phyloP scores from a whole-genome alignment of 1,140 invertebrate species.

The Oppia nitens region DNA sequence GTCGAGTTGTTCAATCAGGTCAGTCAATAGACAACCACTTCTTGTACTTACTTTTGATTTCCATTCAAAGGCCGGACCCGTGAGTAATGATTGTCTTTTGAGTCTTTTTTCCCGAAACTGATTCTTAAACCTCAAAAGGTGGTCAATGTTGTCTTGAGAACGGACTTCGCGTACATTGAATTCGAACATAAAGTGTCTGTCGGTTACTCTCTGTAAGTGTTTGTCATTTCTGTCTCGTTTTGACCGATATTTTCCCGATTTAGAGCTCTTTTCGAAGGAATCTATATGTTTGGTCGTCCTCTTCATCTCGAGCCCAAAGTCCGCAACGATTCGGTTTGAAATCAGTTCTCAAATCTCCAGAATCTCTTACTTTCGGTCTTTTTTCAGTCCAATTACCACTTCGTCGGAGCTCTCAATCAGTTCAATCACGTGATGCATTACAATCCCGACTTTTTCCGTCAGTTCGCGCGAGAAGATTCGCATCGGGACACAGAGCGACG shows the following conservation, averaged over 20 bases:
- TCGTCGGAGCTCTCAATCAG: no score
- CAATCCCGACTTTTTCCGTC: no score
- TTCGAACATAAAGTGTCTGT: neutral
- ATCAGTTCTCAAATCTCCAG: neutral
- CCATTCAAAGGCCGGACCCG: neutral
- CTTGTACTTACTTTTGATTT: neutral
- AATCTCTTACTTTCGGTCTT: no score
- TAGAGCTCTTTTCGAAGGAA: neutral
- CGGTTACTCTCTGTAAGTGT: neutral
- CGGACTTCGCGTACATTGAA: neutral
- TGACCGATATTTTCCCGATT: neutral
- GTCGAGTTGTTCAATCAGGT: neutral
- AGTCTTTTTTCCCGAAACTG: neutral
- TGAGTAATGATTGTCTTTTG: neutral
- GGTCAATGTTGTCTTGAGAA: neutral
- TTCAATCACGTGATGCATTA: no score
- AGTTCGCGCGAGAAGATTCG: no score
- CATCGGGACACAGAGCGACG: no score
- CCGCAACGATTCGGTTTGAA: neutral
- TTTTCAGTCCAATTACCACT: no score
- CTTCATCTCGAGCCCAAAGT: neutral
- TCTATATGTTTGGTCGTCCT: neutral
- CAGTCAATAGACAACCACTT: neutral
- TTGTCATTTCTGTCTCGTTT: neutral
- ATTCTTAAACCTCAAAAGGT: neutral